Evolutionary conservation across 2,113 vertebrate species (phyloP), one percentile per base, ranked within the genome.

Genomic region (Grallaria varia): DNA sequence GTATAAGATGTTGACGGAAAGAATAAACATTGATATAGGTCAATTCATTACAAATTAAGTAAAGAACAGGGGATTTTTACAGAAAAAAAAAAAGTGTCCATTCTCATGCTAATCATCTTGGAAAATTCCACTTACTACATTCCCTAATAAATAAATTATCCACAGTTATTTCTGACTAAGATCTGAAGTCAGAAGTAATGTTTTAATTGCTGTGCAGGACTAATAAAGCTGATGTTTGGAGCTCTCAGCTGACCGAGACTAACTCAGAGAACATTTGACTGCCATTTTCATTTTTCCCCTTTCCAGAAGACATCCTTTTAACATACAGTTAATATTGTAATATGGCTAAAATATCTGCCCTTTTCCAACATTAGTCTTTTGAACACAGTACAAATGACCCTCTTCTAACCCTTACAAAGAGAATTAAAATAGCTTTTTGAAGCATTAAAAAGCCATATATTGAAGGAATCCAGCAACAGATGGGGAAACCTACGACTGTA

Each of bases 121-220:
- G 31, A 87, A 90, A 91, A 88, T 53, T 71, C 58, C 28, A 40
- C 69, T 87, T 40, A 64, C 17, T 39, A 55, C 7, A 31, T 74
- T 56, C 30, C n/a, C 5, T 77, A 85, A 79, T 53, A 86, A 75
- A 84, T 89, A 87, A 66, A 82, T 71, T 9, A 76, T n/a, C 44
- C 67, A 81, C 69, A 64, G 84, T 74, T 64, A 66, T 67, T 95
- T 93, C 47, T 82, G 47, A 91, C 60, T 62, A 90, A 94, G 55
- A 85, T 59, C 35, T 64, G 42, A 95, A 93, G 56, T 87, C 52
- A 93, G 74, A 96, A 95, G 63, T 79, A 89, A 94, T 39, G 30
- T 68, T 82, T 86, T 60, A 90, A 84, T 73, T 77, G 45, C 60
- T 37, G 56, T 66, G 95, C 74, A 85, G 67, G 47, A 72, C 64